A percentile compares a stretch with the other conserved stretches of the same genome.
These are phyloP conservation scores for Cybosia mesomella DNA, from an alignment of 2,888 invertebrate genomes.

Conservation along the genomic window DNA sequence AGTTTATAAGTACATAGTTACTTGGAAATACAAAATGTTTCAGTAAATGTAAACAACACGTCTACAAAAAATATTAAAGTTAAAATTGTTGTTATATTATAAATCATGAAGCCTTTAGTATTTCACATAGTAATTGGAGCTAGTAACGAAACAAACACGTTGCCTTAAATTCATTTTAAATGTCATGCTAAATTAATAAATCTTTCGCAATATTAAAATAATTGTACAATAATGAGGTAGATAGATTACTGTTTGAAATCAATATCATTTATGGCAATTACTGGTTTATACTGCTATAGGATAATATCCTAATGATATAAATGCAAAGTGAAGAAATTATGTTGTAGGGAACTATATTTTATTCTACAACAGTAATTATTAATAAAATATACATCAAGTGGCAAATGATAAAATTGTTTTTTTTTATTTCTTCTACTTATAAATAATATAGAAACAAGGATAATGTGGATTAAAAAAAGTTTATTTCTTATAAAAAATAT, in stretches of 20 bases:
- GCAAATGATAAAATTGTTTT: conserved; percentile 50
- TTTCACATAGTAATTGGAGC: conserved; percentile 65
- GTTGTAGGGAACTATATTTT: conserved; percentile 74
- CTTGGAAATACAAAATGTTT: conserved; percentile 58
- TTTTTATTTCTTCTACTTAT: conserved; percentile 38
- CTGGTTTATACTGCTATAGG: conserved; percentile 67
- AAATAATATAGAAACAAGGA: conserved; percentile 23
- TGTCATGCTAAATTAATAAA: conserved; percentile 61
- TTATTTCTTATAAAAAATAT: neutral
- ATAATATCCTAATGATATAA: conserved; percentile 61
- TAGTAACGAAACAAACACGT: conserved; percentile 76
- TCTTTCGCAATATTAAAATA: conserved; percentile 69
- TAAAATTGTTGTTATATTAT: conserved; percentile 58
- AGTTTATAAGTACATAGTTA: conserved; percentile 30
- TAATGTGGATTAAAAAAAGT: neutral
- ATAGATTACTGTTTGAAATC: conserved; percentile 70
- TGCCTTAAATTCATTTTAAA: conserved; percentile 79
- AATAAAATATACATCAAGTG: conserved; percentile 71
- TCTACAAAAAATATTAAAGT: conserved; percentile 44
- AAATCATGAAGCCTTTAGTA: conserved; percentile 61
- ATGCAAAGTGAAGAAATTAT: conserved; percentile 64
- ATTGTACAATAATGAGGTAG: conserved; percentile 65
- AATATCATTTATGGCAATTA: conserved; percentile 68
- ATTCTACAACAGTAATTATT: conserved; percentile 79
- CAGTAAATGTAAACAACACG: conserved; percentile 51